Evolutionary conservation across 2,888 invertebrate genomes (phyloP).

Genomic region (Latrodectus hesperus): DNA sequence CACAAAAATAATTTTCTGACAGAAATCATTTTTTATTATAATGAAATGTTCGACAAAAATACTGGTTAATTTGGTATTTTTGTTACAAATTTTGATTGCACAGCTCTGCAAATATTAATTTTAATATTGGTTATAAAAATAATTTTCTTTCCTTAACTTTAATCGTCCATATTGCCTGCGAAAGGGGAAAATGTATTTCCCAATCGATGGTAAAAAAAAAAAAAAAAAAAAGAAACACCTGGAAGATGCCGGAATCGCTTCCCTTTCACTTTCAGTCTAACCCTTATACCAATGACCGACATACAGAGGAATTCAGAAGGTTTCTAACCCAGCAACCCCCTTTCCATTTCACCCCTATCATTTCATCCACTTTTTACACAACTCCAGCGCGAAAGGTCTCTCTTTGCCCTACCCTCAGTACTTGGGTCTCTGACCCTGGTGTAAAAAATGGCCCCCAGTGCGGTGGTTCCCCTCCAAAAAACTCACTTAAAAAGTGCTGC

Average conservation of each 20-base stretch:
- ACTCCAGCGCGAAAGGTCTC: constrained; percentile 4
- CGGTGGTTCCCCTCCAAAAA: constrained; percentile 14
- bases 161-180: background rate
- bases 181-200: constrained; percentile 1
- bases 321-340: constrained; percentile 30
- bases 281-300: constrained; percentile 63
- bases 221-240: constrained; percentile 34
- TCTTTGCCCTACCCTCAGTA: constrained; percentile 8
- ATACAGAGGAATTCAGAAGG: constrained; percentile 58
- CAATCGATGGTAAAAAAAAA: background rate
- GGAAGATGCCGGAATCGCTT: constrained; percentile 27
- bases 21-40: too few relatives aligned
- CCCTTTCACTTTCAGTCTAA: constrained; percentile 7
- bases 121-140: too few relatives aligned
- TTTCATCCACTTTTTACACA: background rate
- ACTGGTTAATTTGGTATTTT: too few relatives aligned
- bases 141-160: too few relatives aligned
- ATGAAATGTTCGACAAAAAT: too few relatives aligned
- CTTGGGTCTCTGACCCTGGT: constrained; percentile 31
- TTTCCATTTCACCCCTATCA: background rate
- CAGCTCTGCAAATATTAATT: too few relatives aligned
- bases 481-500: background rate
- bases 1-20: too few relatives aligned
- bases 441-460: constrained; percentile 9
- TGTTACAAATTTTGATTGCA: too few relatives aligned